phyloP scores from a whole-genome alignment of 2,797 vertebrate genomes.

The Dipus sagitta region DNA sequence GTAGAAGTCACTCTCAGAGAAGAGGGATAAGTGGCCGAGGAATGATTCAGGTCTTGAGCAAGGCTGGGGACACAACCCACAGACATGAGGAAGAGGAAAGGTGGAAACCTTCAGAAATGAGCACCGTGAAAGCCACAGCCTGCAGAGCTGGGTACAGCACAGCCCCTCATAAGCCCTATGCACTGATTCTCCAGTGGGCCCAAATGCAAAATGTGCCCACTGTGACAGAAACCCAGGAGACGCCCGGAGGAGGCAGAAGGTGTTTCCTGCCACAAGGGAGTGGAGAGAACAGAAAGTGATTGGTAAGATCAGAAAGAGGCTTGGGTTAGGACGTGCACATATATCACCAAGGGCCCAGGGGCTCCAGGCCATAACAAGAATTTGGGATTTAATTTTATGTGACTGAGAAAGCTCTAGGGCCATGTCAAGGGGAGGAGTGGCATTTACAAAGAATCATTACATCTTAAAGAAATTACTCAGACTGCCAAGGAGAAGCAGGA shows the following conservation, averaged over 20 bases:
- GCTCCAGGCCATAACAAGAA: not conserved
- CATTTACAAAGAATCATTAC: conserved; percentile 28
- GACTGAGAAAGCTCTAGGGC: not conserved
- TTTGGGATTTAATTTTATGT: not conserved
- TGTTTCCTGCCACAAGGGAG: not conserved
- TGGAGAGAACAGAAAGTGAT: not conserved
- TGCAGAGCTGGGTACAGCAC: not conserved
- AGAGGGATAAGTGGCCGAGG: not conserved
- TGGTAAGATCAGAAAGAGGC: not conserved
- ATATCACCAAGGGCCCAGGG: not conserved
- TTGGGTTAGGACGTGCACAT: not conserved
- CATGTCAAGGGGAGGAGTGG: not conserved
- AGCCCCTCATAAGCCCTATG: not conserved
- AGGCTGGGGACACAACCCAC: fast-evolving
- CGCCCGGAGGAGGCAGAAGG: not conserved
- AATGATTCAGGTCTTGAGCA: not conserved
- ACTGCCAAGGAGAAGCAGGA: not conserved
- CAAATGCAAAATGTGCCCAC: not conserved
- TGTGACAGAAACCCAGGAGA: not conserved
- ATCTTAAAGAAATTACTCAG: conserved; percentile 44
- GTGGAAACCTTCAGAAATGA: not conserved
- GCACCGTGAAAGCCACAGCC: not conserved
- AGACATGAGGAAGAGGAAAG: not conserved
- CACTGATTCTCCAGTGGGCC: not conserved
- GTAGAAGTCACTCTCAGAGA: not conserved